phyloP scores from a whole-genome alignment of 2,888 invertebrate genomes.

The Hirtodrosophila alboralis region DNA sequence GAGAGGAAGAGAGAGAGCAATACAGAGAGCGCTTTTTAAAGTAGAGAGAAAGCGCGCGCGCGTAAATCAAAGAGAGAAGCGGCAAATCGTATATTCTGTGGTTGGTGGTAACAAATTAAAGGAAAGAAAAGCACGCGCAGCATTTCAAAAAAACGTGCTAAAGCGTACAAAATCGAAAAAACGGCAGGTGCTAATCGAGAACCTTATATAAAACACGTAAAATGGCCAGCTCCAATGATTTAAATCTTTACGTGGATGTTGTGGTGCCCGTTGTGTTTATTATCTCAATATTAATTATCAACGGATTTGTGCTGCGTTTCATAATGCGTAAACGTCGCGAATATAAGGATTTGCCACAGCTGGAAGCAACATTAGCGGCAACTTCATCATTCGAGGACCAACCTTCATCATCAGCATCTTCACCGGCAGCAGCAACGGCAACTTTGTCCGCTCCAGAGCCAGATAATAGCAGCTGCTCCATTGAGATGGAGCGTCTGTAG shows the following conservation, averaged over 20 bases:
- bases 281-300: constrained; percentile 59
- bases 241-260: constrained; percentile 66
- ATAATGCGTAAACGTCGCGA: constrained; percentile 69
- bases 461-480: constrained; percentile 50
- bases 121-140: constrained; percentile 66
- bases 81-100: no score
- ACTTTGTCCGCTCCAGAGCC: constrained; percentile 1
- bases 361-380: constrained; percentile 13
- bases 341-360: constrained; percentile 35
- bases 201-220: constrained; percentile 36
- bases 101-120: constrained; percentile 53
- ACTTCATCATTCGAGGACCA: constrained; percentile 8
- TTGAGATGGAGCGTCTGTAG: constrained; percentile 75
- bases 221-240: constrained; percentile 51
- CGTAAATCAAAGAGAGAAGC: constrained; percentile 8
- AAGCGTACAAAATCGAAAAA: constrained; percentile 16
- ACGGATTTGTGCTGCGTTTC: constrained; percentile 66
- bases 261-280: constrained; percentile 68
- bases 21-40: no score
- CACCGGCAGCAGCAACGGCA: constrained; percentile 8
- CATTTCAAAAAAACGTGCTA: constrained; percentile 64
- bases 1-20: neutral
- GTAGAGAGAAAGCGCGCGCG: constrained; percentile 27
- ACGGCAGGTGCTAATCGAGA: constrained; percentile 5
- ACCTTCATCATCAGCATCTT: constrained; percentile 30